Evolutionary conservation across 1,140 invertebrate genomes (phyloP), one percentile per base, ranked within the genome.

Genomic region (Batillaria attramentaria): DNA sequence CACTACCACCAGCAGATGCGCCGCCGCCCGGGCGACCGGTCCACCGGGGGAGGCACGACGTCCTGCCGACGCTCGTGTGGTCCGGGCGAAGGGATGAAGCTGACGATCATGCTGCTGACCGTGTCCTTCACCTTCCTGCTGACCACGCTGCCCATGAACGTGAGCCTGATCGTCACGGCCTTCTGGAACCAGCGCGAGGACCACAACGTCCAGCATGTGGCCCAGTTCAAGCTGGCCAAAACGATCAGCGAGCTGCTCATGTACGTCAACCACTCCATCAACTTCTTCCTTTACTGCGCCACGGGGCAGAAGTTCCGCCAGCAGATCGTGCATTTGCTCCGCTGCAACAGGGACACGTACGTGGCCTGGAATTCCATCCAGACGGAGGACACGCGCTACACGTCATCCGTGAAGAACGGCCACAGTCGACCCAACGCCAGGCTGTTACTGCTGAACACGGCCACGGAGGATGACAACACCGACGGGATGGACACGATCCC

Each of bases 261-360:
- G 88, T 92, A 91, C 79, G 75, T 89, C 10, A 92, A 92, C 76
- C 91, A 92, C 81, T 89, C 90, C 37, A 86, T 90, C 33, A 91
- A 91, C 81, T 92, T 92, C 82, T 90, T 90, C 68, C 83, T 92
- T 0, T 92, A 92, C 81, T 91, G 88, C 77, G 87, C 89, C 24
- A 90, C 87, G 13, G 90, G 91, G 0, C 83, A 87, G 70, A 89
- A 88, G 79, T 92, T 92, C 79, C 74, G 90, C 35, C 39, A 13
- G 41, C 37, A 70, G 41, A 70, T 70, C 37, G 24, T 28, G 68
- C 68, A 39, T 8, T 28, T 70, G 41, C 2, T 70, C 3, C 24
- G 68, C 68, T 39, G 68, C 68, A 70, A 46, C 39, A 70, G 31
- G 8, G 35, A 39, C 68, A 46, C 6, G 24, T 46, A 70, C 42